A percentile compares a stretch with the other conserved stretches of the same genome.
phyloP scores from a whole-genome alignment of 1,140 invertebrate genomes.

The Drosophila lowei region DNA sequence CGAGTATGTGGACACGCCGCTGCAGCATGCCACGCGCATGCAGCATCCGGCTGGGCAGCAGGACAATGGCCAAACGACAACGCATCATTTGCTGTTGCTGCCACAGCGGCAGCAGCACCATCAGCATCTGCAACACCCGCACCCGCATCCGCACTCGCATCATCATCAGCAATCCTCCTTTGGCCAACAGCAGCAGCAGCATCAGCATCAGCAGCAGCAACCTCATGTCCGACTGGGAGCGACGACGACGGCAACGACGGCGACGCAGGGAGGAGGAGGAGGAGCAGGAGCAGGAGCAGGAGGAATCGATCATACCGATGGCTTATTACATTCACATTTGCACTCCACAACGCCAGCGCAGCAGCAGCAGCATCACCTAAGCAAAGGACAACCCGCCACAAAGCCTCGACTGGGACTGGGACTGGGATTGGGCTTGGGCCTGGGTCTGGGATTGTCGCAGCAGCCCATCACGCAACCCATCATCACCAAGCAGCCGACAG shows the following conservation, averaged over 20 bases:
- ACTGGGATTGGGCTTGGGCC: constrained; percentile 29
- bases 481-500: constrained; percentile 85
- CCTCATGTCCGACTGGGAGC: constrained; percentile 64
- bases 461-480: constrained; percentile 77
- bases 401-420: constrained; percentile 35
- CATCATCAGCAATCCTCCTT: constrained; percentile 24
- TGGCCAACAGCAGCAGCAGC: constrained; percentile 19
- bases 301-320: constrained; percentile 62
- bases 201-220: constrained; percentile 29
- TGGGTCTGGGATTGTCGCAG: constrained; percentile 25
- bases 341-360: constrained; percentile 37
- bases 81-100: constrained; percentile 75
- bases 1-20: constrained; percentile 93
- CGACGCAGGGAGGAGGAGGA: constrained; percentile 29
- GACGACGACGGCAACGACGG: constrained; percentile 44
- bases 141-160: constrained; percentile 46
- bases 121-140: constrained; percentile 52
- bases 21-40: constrained; percentile 73
- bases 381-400: constrained; percentile 54
- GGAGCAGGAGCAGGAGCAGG: no score
- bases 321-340: constrained; percentile 82
- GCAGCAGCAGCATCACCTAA: constrained; percentile 28
- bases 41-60: constrained; percentile 76
- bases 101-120: constrained; percentile 68
- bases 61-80: constrained; percentile 79